Conservation (phyloP, 2,888 invertebrate genomes). For the Pristionchus arcanus region DNA sequence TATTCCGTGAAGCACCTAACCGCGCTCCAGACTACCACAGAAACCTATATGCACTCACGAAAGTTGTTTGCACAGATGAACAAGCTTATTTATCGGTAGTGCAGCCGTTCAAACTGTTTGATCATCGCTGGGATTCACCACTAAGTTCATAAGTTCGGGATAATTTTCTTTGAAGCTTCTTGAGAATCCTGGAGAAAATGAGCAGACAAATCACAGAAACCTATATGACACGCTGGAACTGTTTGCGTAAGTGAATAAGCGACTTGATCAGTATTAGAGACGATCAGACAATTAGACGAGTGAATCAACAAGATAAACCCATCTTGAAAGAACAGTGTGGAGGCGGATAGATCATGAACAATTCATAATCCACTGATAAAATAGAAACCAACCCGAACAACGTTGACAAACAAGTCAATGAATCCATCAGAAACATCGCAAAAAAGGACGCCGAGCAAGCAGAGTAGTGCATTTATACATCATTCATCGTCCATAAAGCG, state of each 20-base stretch:
- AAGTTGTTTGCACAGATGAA: too few relatives aligned
- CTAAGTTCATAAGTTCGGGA: too few relatives aligned
- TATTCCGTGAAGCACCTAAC: not conserved
- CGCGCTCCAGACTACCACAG: too few relatives aligned
- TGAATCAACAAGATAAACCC: not conserved
- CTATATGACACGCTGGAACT: not conserved
- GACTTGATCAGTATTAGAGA: not conserved
- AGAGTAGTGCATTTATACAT: not conserved
- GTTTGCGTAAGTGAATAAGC: not conserved
- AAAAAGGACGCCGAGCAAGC: not conserved
- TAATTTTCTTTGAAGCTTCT: too few relatives aligned
- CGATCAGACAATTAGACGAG: not conserved
- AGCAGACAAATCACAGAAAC: not conserved
- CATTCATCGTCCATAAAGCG: not conserved
- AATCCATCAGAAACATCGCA: not conserved
- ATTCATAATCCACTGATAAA: too few relatives aligned
- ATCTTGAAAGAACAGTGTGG: not conserved
- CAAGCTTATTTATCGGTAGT: too few relatives aligned
- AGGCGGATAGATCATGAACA: not conserved
- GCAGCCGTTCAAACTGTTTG: too few relatives aligned
- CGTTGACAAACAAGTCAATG: too few relatives aligned
- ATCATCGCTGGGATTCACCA: too few relatives aligned
- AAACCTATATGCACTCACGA: too few relatives aligned
- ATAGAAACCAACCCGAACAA: too few relatives aligned
- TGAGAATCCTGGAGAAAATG: too few relatives aligned